A percentile compares a stretch with the other conserved stretches of the same genome.
These are phyloP conservation scores for Artibeus jamaicensis DNA, from an alignment of 2,797 vertebrate species.

Conservation along the genomic window DNA sequence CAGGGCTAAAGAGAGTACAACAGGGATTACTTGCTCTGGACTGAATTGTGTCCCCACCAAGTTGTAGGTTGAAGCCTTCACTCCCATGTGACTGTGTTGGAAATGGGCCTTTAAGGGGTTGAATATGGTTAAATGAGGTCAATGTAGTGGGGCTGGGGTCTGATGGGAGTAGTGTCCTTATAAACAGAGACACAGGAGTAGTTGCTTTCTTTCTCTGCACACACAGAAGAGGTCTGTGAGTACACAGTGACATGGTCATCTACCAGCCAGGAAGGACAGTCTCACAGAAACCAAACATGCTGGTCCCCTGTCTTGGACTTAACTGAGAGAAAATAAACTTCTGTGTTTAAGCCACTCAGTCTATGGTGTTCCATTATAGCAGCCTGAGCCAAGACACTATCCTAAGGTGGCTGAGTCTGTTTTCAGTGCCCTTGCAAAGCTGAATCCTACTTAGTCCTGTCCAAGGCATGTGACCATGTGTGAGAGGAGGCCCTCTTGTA, in stretches of 20 bases:
- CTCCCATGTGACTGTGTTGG: not conserved
- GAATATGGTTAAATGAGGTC: not conserved
- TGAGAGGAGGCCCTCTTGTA: not conserved
- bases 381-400: not conserved
- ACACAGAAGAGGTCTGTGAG: not conserved
- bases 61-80: not conserved
- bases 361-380: not conserved
- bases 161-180: not conserved
- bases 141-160: not conserved
- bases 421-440: not conserved
- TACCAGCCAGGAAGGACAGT: not conserved
- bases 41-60: not conserved
- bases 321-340: not conserved
- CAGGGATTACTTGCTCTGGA: not conserved
- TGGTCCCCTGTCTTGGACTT: not conserved
- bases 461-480: not conserved
- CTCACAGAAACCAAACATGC: not conserved
- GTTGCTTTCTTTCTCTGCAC: not conserved
- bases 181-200: not conserved
- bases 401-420: not conserved
- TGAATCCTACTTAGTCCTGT: not conserved
- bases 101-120: not conserved
- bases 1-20: not conserved
- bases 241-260: fast-evolving
- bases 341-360: not conserved